Evolutionary conservation across 2,113 vertebrate genomes (phyloP), one percentile per base, ranked within the genome.

Genomic region (Trogon surrucura): DNA sequence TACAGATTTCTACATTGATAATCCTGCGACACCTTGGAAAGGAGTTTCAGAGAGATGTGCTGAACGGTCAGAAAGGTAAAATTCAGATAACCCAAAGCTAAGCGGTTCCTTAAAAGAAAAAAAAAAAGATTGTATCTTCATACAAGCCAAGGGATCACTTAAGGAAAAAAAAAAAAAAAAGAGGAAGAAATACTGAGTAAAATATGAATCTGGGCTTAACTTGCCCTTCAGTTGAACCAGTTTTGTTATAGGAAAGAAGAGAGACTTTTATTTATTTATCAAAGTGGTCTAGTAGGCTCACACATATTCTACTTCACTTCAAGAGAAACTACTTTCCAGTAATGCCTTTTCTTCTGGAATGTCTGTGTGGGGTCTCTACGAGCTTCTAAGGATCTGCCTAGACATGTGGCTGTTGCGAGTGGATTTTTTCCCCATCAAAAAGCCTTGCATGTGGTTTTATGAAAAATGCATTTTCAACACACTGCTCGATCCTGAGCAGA

Each of bases 361-460:
- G 94, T 72, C 96, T 96, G 96, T 97, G 96, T 97, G 97, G 81
- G 97, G 96, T 97, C 96, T 91, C 36, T 18, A 80, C 30, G 79
- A 82, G 71, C 94, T 95, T 92, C 93, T 89, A 93, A 97, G 78
- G 80, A 86, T 95, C 83, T 95, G 92, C 81, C 90, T 70, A 90
- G 89, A 95, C 97, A 96, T 96, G 95, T 95, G 97, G 92, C 77
- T 93, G 50, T 80, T 95, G 90, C 22, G 45, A 97, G 95, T 65
- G 58, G 69, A 95, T 95, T 96, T 96, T 95, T 97, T 96, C 82
- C 65, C 58, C 88, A 96, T 96, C 95, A 93, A 88, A 97, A 97
- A 96, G 82, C 62, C 86, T 95, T 96, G 93, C 96, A 98, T 97
- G 96, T 98, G 97, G 96, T 97, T 98, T 95, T 93, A 96, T 93